Conservation (phyloP, 2,797 vertebrate genomes). For the Antennarius maculatus region DNA sequence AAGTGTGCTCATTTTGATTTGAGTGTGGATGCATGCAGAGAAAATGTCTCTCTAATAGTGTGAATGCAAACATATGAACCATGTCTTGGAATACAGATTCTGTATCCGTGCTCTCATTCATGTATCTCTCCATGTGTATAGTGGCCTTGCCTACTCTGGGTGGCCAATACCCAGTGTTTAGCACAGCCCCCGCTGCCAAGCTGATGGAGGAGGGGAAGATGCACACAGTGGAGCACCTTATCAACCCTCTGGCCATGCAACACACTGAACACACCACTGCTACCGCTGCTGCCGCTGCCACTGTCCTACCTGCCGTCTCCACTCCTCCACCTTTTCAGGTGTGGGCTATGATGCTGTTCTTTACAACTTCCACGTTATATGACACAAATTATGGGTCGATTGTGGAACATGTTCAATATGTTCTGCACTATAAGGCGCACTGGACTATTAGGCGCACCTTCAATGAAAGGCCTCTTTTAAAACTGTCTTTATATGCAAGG, state of each 20-base stretch:
- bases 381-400: neutral
- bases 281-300: conserved; percentile 65
- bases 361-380: neutral
- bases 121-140: conserved; percentile 67
- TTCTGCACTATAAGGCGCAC: too few species aligned
- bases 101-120: conserved; percentile 45
- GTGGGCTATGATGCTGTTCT: conserved; percentile 1
- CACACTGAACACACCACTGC: conserved; percentile 86
- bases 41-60: neutral
- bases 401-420: too few species aligned
- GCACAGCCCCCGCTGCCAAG: conserved; percentile 86
- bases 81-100: neutral
- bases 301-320: conserved; percentile 90
- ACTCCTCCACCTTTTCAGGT: conserved; percentile 98
- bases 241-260: conserved; percentile 93
- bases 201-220: conserved; percentile 97
- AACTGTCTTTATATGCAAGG: too few species aligned
- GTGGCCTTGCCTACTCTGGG: conserved; percentile 91
- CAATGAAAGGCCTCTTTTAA: too few species aligned
- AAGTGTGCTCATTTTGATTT: conserved; percentile 32
- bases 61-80: conserved; percentile 9
- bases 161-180: conserved; percentile 94
- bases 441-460: too few species aligned
- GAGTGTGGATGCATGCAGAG: conserved; percentile 31
- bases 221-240: conserved; percentile 93